Evolutionary conservation across 2,888 invertebrate genomes (phyloP).

Genomic region (Zaprionus lineosus): DNA sequence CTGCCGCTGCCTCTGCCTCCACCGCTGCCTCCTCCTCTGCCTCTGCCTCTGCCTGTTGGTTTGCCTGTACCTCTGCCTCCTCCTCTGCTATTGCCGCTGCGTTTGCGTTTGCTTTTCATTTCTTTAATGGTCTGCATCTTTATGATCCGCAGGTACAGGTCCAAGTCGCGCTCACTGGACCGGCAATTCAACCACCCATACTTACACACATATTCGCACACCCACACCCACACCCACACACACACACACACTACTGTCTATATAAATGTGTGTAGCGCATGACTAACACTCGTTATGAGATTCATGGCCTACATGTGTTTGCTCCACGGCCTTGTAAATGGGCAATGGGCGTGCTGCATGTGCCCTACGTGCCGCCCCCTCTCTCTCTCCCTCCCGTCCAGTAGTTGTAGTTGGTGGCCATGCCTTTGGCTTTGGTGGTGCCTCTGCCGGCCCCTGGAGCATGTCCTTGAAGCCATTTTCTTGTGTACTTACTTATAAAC

Average conservation of each 20-base stretch:
- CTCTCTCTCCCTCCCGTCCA: too few species aligned
- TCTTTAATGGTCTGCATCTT: constrained; percentile 73
- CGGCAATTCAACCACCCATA: constrained; percentile 44
- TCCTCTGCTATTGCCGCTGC: too few species aligned
- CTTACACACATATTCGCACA: constrained; percentile 23
- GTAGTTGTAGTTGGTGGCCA: constrained; percentile 26
- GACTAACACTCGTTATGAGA: constrained; percentile 75
- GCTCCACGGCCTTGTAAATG: constrained; percentile 74
- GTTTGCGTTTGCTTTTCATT: constrained; percentile 72
- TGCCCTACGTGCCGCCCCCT: constrained; percentile 60
- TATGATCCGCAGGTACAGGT: constrained; percentile 53
- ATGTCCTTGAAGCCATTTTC: constrained; percentile 74
- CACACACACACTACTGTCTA: constrained; percentile 2
- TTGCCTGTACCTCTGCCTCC: too few species aligned
- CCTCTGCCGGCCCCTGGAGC: constrained; percentile 47
- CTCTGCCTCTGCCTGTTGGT: constrained; percentile 16
- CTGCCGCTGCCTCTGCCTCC: too few species aligned
- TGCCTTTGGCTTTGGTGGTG: constrained; percentile 17
- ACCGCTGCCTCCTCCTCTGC: constrained; percentile 13
- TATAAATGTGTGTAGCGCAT: constrained; percentile 55
- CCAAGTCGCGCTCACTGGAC: constrained; percentile 63
- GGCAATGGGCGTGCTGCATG: constrained; percentile 69
- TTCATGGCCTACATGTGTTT: constrained; percentile 76
- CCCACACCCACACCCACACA: constrained; percentile 8
- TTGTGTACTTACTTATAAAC: constrained; percentile 70